These are phyloP conservation scores for human DNA, from an alignment of 2,113 vertebrate genomes.

Conservation along the genomic window DNA sequence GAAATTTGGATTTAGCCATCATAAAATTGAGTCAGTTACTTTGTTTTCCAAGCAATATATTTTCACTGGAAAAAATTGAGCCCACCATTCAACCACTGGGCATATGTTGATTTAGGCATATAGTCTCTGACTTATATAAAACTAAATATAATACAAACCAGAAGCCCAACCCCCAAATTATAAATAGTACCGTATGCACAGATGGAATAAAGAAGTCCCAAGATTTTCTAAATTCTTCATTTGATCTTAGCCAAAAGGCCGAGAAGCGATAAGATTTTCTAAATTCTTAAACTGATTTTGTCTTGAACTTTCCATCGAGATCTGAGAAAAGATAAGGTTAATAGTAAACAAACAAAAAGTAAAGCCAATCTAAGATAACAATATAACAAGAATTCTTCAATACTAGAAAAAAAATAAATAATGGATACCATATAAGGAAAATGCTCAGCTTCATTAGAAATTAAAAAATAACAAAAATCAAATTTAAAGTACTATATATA, in stretches of 20 bases:
- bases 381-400: not conserved
- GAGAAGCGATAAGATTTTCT: not conserved
- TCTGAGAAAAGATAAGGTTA: not conserved
- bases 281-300: slow-evolving; percentile 13
- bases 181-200: not conserved
- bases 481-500: not conserved
- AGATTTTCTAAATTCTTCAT: not conserved
- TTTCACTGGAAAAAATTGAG: not conserved
- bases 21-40: not conserved
- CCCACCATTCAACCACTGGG: not conserved
- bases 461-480: not conserved
- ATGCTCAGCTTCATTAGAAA: not conserved
- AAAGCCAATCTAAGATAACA: not conserved
- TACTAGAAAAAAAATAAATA: not conserved
- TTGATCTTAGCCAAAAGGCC: no score
- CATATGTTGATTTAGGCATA: not conserved
- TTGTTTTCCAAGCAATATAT: not conserved
- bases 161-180: not conserved
- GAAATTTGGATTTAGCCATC: not conserved
- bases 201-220: not conserved
- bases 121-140: not conserved
- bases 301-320: not conserved
- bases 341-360: not conserved
- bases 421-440: not conserved
- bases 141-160: not conserved